Evolutionary conservation across 2,888 invertebrate species (phyloP).

Genomic region (Ectobius pallidus): DNA sequence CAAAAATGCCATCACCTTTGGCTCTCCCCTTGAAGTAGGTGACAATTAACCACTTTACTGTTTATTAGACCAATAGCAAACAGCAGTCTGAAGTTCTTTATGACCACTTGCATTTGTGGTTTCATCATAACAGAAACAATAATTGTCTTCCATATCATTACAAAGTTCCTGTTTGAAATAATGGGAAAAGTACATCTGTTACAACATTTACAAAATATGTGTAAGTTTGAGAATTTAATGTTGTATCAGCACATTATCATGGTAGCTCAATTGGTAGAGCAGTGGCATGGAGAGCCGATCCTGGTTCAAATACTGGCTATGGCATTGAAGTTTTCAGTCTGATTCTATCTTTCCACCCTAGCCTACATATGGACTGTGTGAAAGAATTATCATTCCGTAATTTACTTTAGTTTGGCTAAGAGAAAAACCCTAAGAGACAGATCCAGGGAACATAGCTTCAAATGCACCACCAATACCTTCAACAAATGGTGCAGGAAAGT

Average conservation of each 20-base stretch:
- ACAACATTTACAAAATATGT: no score
- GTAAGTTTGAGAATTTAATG: no score
- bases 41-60: not conserved
- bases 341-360: no score
- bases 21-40: conserved; percentile 7
- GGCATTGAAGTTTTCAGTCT: no score
- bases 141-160: not conserved
- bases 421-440: not conserved
- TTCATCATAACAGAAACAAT: not conserved
- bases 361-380: no score
- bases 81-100: conserved; percentile 5
- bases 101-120: conserved; percentile 7
- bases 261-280: no score
- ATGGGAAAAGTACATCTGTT: not conserved
- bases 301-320: no score
- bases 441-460: conserved; percentile 19
- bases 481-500: not conserved
- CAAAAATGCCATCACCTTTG: not conserved
- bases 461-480: not conserved
- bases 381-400: no score
- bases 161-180: conserved; percentile 6
- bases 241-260: no score
- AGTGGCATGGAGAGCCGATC: no score
- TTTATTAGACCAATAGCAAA: not conserved
- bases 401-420: not conserved